Evolutionary conservation across 2,797 vertebrate genomes (phyloP), one percentile per base, ranked within the genome.

Genomic region (Bradypodion ventrale): DNA sequence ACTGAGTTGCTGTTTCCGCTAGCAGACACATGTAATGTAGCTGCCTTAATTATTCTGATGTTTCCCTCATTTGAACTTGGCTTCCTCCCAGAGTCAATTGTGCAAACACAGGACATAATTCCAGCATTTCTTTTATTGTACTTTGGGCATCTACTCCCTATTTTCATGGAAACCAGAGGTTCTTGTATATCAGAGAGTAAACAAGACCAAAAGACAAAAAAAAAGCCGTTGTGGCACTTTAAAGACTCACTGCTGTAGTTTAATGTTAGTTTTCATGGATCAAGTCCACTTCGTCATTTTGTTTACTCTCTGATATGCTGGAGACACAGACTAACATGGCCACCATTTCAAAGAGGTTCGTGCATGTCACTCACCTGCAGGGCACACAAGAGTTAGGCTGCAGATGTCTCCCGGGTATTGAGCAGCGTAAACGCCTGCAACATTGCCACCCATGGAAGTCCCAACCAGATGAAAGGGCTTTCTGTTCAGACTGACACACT

Each of bases 381-480:
- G 98, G 92, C 98, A 99, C 86, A 99, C 97, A n/a, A 99, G 97
- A 46, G 95, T 96, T 87, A 99, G 94, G 90, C 98, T 97, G 87
- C 96, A 98, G 93, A 99, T 82, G 4, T 99, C 97, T 5, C 97
- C 94, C 1, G 98, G 97, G 85, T 98, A 97, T 85, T 94, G 95
- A 78, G 98, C 98, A 5, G 98, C 97, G 0, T 99, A 99, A 65
- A 99, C 97, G 0, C 99, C 98, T 0, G 98, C 98, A 80, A 99
- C 97, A 0, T 97, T 96, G 80, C 98, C 99, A 1, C 99, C 98
- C 99, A 99, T 99, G 56, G 98, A 97, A 44, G 97, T 98, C 83
- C 99, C 99, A 75, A 98, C 95, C 81, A 99, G 92, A 91, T 99
- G 98, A 93, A 99, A 99, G 19, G 97, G 97, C 90, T 96, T 99